Conservation (phyloP, 1,140 invertebrate species). For the Aphelinus atriplicis region DNA sequence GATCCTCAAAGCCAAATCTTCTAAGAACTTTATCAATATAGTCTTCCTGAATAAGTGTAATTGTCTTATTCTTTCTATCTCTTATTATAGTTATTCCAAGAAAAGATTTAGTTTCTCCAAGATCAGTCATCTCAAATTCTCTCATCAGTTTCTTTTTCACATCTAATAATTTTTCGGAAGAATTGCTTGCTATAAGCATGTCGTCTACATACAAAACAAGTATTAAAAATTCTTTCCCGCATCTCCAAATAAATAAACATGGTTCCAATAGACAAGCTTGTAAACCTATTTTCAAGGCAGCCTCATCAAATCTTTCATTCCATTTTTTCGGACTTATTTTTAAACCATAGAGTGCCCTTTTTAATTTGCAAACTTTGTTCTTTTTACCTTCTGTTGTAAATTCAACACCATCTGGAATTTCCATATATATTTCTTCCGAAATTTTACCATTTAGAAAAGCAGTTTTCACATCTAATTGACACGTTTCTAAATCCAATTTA, state of each 20-base stretch:
- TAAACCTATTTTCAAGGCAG: conserved; percentile 26
- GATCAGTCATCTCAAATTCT: conserved; percentile 31
- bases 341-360: conserved; percentile 52
- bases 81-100: conserved; percentile 14
- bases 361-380: conserved; percentile 42
- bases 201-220: conserved; percentile 33
- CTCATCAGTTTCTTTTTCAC: conserved; percentile 13
- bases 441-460: conserved; percentile 55
- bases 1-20: conserved; percentile 23
- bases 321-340: conserved; percentile 49
- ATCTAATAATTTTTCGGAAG: conserved; percentile 9
- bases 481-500: conserved; percentile 42
- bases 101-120: conserved; percentile 20
- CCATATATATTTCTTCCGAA: conserved; percentile 55
- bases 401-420: conserved; percentile 13
- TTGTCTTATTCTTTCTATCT: neutral
- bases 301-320: conserved; percentile 42
- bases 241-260: conserved; percentile 45
- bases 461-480: conserved; percentile 56
- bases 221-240: conserved; percentile 4
- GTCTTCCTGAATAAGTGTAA: neutral
- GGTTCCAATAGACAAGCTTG: conserved; percentile 44
- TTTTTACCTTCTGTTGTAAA: conserved; percentile 30
- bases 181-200: conserved; percentile 34
- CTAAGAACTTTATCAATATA: conserved; percentile 20